Evolutionary conservation across 1,140 invertebrate species (phyloP).

Genomic region (Bemisia tabaci): DNA sequence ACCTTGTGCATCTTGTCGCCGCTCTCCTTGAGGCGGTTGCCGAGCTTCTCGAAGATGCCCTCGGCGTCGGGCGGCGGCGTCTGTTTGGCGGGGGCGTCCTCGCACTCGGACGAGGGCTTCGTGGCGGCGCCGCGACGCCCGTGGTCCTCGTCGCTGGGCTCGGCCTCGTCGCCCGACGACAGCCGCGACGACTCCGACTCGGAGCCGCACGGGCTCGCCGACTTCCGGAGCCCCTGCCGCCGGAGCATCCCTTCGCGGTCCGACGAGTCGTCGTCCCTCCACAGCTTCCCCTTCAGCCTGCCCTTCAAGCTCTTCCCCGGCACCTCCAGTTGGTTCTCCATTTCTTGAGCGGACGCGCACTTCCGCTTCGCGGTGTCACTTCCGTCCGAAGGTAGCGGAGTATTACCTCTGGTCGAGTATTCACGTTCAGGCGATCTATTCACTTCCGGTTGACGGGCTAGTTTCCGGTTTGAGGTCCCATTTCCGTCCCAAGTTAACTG

Average conservation of each 20-base stretch:
- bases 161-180: background rate
- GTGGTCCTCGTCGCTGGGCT: background rate
- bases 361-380: too few relatives aligned
- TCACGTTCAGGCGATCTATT: too few relatives aligned
- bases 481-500: too few relatives aligned
- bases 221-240: background rate
- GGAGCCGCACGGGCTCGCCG: background rate
- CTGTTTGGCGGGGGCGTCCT: background rate
- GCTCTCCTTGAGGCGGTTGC: conserved; percentile 37
- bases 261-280: background rate
- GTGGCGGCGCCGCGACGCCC: too few relatives aligned
- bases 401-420: too few relatives aligned
- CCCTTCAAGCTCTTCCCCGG: background rate
- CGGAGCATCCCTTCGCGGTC: background rate
- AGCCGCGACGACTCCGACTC: background rate
- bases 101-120: background rate
- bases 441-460: too few relatives aligned
- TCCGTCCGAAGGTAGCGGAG: too few relatives aligned
- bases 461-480: too few relatives aligned
- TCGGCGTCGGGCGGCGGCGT: conserved; percentile 2
- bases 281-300: background rate
- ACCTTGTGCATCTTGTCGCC: conserved; percentile 45
- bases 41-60: conserved; percentile 38
- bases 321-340: background rate
- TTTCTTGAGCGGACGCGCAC: too few relatives aligned